phyloP scores from a whole-genome alignment of 1,140 invertebrate species.

The Pseudomyrmex pallidus region DNA sequence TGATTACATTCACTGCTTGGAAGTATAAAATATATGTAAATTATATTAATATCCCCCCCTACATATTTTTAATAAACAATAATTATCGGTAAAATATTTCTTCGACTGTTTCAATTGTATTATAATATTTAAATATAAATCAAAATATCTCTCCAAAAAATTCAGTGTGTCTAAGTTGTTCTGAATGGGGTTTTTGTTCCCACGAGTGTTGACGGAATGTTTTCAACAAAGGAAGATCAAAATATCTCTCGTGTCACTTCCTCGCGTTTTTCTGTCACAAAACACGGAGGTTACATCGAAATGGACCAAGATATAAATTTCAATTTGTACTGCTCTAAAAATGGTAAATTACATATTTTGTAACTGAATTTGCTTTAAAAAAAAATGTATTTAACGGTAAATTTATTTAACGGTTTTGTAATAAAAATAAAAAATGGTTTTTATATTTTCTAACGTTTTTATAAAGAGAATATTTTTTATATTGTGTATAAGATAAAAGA shows the following conservation, averaged over 20 bases:
- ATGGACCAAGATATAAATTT: slow-evolving; percentile 38
- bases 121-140: background rate
- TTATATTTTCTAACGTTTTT: background rate
- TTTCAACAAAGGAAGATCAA: slow-evolving; percentile 44
- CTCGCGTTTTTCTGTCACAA: slow-evolving; percentile 17
- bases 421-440: background rate
- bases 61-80: background rate
- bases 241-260: background rate
- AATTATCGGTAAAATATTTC: background rate
- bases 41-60: background rate
- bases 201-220: slow-evolving; percentile 48
- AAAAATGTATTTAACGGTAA: slow-evolving; percentile 34
- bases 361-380: background rate
- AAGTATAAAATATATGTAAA: background rate
- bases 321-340: slow-evolving; percentile 15
- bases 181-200: slow-evolving; percentile 28
- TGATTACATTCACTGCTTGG: background rate
- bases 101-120: background rate
- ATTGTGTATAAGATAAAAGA: background rate
- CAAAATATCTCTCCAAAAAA: slow-evolving; percentile 22
- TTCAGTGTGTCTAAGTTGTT: too few relatives aligned
- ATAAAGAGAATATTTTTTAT: background rate
- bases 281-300: slow-evolving; percentile 19
- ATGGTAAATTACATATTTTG: too few relatives aligned
- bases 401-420: background rate